Evolutionary conservation across 2,888 invertebrate species (phyloP), one percentile per base, ranked within the genome.

Genomic region (Willowsia nigromaculata): DNA sequence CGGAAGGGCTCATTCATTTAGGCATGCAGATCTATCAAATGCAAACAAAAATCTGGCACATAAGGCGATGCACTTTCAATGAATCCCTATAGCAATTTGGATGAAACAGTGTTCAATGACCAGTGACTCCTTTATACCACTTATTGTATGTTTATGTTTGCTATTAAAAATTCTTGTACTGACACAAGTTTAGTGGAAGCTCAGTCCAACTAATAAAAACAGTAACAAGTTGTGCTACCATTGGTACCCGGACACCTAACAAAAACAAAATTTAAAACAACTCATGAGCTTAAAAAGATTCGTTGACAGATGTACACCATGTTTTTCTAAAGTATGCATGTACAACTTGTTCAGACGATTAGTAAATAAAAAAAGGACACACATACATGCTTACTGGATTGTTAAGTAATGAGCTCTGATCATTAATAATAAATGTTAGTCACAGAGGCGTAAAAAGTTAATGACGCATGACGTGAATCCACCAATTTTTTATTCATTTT

Each of bases 391-490:
- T 56, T 59, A 85, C 76, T 27, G 53, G 78, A 62, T 85, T 85
- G 82, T 81, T 82, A 82, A 81, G 87, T 82, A 87, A 82, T 86
- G 80, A 80, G 37, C 25, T 3, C 11, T 56, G 86, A 80, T 87
- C 87, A 81, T 87, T 87, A 81, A 74, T 80, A 59, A 59, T 65
- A 47, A 59, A 59, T 74, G 87, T 27, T 80, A 53, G 74, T 80
- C 85, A 89, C 37, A 84, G 27, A 68, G 65, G 84, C 85, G 89
- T 89, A 47, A 62, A 85, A 81, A 89, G 53, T 82, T 81, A 89
- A 89, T 89, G 89, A 81, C 68, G 78, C 89, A 82, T 82, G 85
- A 43, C 89, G 27, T 74, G 71, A 85, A 40, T 59, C 5, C 3
- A 40, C 7, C 4, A 6, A 37, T 82, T 81, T 87, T 87, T 85